phyloP scores from a whole-genome alignment of 2,113 vertebrate species.

The Coregonus clupeaformis region DNA sequence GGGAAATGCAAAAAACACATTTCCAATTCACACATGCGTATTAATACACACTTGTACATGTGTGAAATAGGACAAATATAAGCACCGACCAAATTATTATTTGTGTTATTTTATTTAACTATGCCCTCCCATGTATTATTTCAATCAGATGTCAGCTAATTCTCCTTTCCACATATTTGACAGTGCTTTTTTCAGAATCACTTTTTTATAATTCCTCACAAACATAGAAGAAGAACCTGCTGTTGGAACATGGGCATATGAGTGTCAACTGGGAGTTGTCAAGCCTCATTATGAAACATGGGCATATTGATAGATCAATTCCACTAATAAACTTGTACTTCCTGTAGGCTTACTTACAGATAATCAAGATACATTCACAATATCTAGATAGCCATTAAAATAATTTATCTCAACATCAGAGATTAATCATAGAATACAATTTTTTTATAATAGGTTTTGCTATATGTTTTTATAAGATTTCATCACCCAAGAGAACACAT shows the following conservation, averaged over 20 bases:
- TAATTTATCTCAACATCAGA: background rate
- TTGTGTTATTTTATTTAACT: too few relatives aligned
- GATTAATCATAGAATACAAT: background rate
- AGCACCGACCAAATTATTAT: too few relatives aligned
- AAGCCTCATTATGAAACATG: background rate
- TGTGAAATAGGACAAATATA: too few relatives aligned
- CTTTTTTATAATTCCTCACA: background rate
- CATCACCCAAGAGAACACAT: conserved; percentile 23
- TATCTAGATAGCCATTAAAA: background rate
- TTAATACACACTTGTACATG: too few relatives aligned
- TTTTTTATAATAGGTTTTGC: conserved; percentile 19
- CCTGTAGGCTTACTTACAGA: background rate
- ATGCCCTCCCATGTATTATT: too few relatives aligned
- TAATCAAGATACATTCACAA: background rate
- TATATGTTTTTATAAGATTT: conserved; percentile 38
- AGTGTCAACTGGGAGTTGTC: background rate
- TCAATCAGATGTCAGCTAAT: too few relatives aligned
- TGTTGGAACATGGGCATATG: background rate
- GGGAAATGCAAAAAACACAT: too few relatives aligned
- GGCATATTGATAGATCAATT: conserved; percentile 14
- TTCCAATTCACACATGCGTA: too few relatives aligned
- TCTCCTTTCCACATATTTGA: too few relatives aligned
- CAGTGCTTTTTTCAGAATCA: too few relatives aligned
- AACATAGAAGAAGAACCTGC: background rate
- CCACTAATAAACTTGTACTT: conserved; percentile 22